Evolutionary conservation across 2,797 vertebrate genomes (phyloP).

Genomic region (Neomorphus geoffroyi): DNA sequence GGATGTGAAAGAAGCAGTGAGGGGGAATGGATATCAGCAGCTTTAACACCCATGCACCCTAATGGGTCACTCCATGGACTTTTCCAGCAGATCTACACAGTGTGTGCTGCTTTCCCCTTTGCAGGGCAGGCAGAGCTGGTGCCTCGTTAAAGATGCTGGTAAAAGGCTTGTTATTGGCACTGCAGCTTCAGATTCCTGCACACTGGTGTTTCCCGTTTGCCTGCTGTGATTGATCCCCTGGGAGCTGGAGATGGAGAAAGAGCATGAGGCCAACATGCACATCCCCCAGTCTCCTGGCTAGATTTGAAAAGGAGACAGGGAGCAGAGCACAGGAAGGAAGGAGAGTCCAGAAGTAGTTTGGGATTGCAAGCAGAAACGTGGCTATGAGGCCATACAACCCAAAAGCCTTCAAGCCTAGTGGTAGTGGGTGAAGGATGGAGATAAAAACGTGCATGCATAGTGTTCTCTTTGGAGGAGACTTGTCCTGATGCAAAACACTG

Average conservation of each 20-base stretch:
- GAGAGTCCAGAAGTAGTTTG: neutral
- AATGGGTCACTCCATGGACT: rapidly evolving
- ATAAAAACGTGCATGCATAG: rapidly evolving
- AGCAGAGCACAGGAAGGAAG: neutral
- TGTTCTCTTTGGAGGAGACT: neutral
- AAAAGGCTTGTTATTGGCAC: neutral
- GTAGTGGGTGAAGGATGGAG: neutral
- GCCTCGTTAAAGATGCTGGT: neutral
- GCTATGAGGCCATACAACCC: neutral
- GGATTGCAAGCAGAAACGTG: neutral
- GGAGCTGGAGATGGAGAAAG: slow-evolving; percentile 13
- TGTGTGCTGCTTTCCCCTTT: neutral
- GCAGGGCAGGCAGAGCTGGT: neutral
- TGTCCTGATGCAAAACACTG: neutral
- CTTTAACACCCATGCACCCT: neutral
- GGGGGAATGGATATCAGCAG: neutral
- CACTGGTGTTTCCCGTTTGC: neutral
- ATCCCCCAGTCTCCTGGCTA: neutral
- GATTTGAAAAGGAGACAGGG: neutral
- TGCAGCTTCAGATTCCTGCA: neutral
- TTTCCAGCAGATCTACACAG: neutral
- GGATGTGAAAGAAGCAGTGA: neutral
- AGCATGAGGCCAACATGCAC: neutral
- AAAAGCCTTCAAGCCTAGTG: neutral
- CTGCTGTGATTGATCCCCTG: neutral